Percentiles rank a stretch among this genome's conserved stretches.
Evolutionary conservation across 2,113 vertebrate genomes (phyloP).

Genomic region (Ursus arctos): DNA sequence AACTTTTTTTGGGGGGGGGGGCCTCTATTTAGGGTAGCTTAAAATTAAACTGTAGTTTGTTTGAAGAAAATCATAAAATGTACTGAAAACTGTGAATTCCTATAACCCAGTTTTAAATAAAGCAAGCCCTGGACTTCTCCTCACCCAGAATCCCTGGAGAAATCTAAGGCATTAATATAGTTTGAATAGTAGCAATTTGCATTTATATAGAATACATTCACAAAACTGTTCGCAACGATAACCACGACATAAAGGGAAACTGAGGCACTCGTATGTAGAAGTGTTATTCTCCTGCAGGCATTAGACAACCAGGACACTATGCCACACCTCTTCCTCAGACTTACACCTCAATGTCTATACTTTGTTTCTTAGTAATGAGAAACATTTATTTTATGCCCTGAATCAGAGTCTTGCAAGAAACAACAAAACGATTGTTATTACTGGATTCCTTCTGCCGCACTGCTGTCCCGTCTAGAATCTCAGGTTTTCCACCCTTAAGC

Average conservation of each 20-base stretch:
- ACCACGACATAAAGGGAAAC: background rate
- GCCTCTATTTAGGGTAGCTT: slow-evolving; percentile 61
- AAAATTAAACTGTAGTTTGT: slow-evolving; percentile 64
- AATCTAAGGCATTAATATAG: background rate
- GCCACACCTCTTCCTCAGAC: background rate
- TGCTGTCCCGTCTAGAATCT: background rate
- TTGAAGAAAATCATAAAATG: slow-evolving; percentile 75
- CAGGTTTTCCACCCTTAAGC: background rate
- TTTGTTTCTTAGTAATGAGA: background rate
- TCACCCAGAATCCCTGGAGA: slow-evolving; percentile 53
- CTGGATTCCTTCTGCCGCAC: too few species aligned
- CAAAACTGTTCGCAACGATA: background rate
- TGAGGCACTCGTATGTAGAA: background rate
- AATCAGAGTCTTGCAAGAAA: background rate
- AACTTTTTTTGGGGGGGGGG: background rate
- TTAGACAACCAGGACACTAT: fast-evolving
- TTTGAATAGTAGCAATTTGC: background rate
- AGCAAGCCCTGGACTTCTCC: slow-evolving; percentile 63
- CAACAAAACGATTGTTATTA: fast-evolving
- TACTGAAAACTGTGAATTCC: slow-evolving; percentile 77
- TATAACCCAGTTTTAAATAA: slow-evolving; percentile 68
- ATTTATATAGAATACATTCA: background rate
- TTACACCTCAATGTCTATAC: background rate
- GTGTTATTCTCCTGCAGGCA: background rate
- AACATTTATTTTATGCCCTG: background rate